Conservation (phyloP, 2,888 invertebrate species). For the Caradrina clavipalpis region DNA sequence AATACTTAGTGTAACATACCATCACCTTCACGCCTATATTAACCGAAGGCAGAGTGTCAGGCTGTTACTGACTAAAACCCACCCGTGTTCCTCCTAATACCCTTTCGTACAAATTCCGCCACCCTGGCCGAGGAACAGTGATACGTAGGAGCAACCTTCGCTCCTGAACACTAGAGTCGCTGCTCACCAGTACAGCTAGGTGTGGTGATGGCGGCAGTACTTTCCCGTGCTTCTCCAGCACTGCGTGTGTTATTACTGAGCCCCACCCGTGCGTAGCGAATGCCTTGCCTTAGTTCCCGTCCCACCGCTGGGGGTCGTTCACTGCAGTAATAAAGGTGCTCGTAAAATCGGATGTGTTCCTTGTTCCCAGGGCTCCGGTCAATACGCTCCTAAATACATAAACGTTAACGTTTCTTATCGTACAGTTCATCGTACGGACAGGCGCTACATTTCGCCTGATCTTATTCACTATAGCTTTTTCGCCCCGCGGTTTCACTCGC, state of each 20-base stretch:
- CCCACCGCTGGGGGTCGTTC: slow-evolving; percentile 21
- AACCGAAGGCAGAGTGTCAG: no score
- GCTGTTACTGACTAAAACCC: no score
- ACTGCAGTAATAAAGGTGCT: neutral
- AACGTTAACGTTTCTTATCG: slow-evolving; percentile 9
- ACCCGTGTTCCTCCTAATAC: no score
- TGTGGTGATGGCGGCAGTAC: no score
- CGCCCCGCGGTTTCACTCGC: neutral
- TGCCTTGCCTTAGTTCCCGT: neutral
- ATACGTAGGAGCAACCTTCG: no score
- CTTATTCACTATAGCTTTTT: neutral
- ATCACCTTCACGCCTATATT: no score
- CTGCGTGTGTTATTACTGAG: no score
- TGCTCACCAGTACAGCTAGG: no score
- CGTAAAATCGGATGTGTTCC: slow-evolving; percentile 20
- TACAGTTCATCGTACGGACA: slow-evolving; percentile 13
- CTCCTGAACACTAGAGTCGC: no score
- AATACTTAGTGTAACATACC: no score
- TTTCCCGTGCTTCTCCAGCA: neutral
- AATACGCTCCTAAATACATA: neutral
- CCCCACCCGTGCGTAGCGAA: neutral
- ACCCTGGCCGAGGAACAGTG: no score
- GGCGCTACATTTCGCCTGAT: neutral
- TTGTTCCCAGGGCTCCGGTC: neutral
- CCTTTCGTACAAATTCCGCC: no score